Base-by-base conservation (phyloP, 2,888 invertebrate genomes). In the Drosophila prolongata region DNA sequence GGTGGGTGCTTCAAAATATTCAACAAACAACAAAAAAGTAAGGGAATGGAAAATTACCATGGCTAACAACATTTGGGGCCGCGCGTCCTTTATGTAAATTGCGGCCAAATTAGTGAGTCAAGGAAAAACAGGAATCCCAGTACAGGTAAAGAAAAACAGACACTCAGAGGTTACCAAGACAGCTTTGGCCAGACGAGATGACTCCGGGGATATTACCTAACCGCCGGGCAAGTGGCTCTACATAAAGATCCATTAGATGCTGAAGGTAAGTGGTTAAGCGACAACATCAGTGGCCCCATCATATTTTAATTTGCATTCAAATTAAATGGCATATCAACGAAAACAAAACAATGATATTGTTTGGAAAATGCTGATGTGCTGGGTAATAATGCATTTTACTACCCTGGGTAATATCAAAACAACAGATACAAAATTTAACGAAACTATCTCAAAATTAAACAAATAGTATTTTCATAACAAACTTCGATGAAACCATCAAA, bases 271-370 rank as follows among this genome's bases (percentile, higher is more conserved):
- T 77, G 74, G 64, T 53, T 58, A 72, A 75, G 54, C 66, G 73
- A 68, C 61, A 75, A 54, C 71, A 76, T 61, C 61, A 57, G 49
- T 47, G 66, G 66, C 55, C 44, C 46, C 71, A 74, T 85, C 78
- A 87, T 85, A 80, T 86, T 80, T 86, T 89, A 87, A 89, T 89
- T 87, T 86, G 89, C 86, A 89, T 86, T 86, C 80, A 86, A 86
- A 86, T 87, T 79, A 79, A 87, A 85, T 67, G 80, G 72, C 78
- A 77, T 70, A 69, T 69, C 34, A 72, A 75, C 43, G 58, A 50
- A 43, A 72, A 37, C 40, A 69, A 69, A 57, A 16, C 38, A 46
- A 43, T 65, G 42, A 11, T 27, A 49, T 6, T 38, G 13, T 13
- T 19, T 38, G 1, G 13, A 2, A 16, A 27, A 42, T n/a, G 40